Evolutionary conservation across 2,888 invertebrate genomes (phyloP).

Genomic region (Osmoderma eremita): DNA sequence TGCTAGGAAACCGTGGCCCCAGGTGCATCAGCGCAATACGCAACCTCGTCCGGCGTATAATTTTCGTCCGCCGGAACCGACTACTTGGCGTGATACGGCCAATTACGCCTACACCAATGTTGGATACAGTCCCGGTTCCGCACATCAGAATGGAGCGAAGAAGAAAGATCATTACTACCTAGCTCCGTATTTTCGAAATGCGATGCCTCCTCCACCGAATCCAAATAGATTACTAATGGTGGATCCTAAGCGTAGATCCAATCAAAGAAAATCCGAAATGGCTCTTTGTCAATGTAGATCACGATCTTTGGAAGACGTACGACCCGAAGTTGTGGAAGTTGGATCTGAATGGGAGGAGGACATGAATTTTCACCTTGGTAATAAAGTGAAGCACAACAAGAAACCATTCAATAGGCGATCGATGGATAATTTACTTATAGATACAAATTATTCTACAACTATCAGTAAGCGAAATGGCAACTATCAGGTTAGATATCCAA

Average conservation of each 20-base stretch:
- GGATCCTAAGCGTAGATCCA: conserved; percentile 55
- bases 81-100: conserved; percentile 53
- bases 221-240: conserved; percentile 58
- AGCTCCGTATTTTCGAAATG: conserved; percentile 75
- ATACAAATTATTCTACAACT: conserved; percentile 65
- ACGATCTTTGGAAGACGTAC: conserved; percentile 78
- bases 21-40: conserved; percentile 67
- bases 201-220: conserved; percentile 70
- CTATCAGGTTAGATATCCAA: conserved; percentile 68
- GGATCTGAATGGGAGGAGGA: conserved; percentile 69
- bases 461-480: conserved; percentile 66
- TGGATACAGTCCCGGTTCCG: conserved; percentile 48
- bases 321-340: conserved; percentile 70
- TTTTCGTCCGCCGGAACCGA: conserved; percentile 52
- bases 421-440: conserved; percentile 75
- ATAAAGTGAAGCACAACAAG: conserved; percentile 60
- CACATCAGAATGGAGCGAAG: conserved; percentile 57
- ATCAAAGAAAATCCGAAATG: conserved; percentile 47
- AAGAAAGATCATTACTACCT: conserved; percentile 71
- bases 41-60: conserved; percentile 65
- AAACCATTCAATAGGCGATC: conserved; percentile 70
- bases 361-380: conserved; percentile 71
- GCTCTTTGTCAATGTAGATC: conserved; percentile 73
- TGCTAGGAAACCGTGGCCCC: conserved; percentile 71
- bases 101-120: conserved; percentile 47